Evolutionary conservation across 2,888 invertebrate genomes (phyloP), one percentile per base, ranked within the genome.

Genomic region (Brachyptera putata): DNA sequence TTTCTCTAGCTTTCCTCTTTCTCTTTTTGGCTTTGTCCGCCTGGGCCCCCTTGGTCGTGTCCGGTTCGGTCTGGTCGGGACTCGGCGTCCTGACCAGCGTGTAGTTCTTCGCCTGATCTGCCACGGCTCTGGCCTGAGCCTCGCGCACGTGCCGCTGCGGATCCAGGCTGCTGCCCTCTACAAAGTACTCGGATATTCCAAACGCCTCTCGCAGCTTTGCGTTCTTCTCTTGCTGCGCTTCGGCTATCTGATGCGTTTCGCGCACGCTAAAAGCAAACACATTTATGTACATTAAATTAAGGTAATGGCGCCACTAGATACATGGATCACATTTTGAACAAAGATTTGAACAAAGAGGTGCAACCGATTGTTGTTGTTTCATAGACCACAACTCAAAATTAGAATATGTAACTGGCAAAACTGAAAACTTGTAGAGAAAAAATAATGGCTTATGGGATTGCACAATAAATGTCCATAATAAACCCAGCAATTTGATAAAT

Each of bases 161-260:
- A 77, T 94, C 93, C 74, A 95, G 84, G 72, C 94, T 92, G 71
- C 90, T 89, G 65, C 96, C 96, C 75, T 95, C 95, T 59, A 95
- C 91, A 78, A 95, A 97, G 70, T 86, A 88, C 69, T 93, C 90
- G 25, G 92, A 89, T 68, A 98, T 93, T 60, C 96, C 95, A 75
- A 97, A 96, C 3, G 96, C 97, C 74, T 93, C 91, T 58, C 95
- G 86, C 63, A 97, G 79, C 60, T 89, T 86, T 1, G 91, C 91
- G 80, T 97, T 97, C 77, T 96, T 96, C 76, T 93, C 91, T 71
- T 92, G 91, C 74, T 95, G 95, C 22, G 96, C 95, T 75, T 94
- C 94, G 1, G 97, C 96, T 66, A 95, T 86, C 75, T 95, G 93
- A 79, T 98, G 97, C 49, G 95, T 95, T 74, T 95, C 96, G 64